phyloP scores from a whole-genome alignment of 2,797 vertebrate genomes.

The Distichodus sexfasciatus region DNA sequence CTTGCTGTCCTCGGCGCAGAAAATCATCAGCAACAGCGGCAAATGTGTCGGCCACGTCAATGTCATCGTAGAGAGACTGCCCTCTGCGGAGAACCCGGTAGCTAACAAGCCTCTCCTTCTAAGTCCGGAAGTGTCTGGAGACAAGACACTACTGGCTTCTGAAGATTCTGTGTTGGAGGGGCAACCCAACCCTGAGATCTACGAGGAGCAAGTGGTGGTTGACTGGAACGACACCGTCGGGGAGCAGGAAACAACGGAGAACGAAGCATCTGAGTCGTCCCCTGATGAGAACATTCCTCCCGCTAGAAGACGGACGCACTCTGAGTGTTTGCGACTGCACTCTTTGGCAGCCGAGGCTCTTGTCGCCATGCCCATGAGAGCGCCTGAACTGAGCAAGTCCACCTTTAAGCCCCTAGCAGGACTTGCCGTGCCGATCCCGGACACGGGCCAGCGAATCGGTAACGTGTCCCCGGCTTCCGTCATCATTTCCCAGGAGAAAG shows the following conservation, averaged over 20 bases:
- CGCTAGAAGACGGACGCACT: slow-evolving; percentile 89
- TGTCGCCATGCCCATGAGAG: slow-evolving; percentile 92
- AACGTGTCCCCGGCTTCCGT: slow-evolving; percentile 55
- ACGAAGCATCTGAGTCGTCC: slow-evolving; percentile 47
- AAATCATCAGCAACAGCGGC: slow-evolving; percentile 90
- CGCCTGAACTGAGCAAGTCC: slow-evolving; percentile 75
- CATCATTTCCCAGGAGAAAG: slow-evolving; percentile 58
- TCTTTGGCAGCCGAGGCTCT: slow-evolving; percentile 95
- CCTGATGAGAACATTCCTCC: slow-evolving; percentile 89
- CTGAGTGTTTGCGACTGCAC: slow-evolving; percentile 91
- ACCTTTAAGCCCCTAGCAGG: slow-evolving; percentile 61
- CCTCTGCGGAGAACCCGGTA: slow-evolving; percentile 81
- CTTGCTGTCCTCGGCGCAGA: slow-evolving; percentile 92
- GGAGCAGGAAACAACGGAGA: slow-evolving; percentile 16
- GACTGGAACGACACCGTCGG: slow-evolving; percentile 63
- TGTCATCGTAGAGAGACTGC: slow-evolving; percentile 96
- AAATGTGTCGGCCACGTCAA: slow-evolving; percentile 90
- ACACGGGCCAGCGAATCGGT: slow-evolving; percentile 66
- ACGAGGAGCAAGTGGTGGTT: slow-evolving; percentile 65
- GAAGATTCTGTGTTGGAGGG: slow-evolving; percentile 54
- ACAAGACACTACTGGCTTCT: slow-evolving; percentile 63
- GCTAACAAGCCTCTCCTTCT: slow-evolving; percentile 81
- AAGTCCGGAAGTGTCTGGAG: slow-evolving; percentile 65
- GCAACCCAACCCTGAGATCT: slow-evolving; percentile 23
- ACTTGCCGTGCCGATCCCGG: slow-evolving; percentile 61